A percentile compares a stretch with the other conserved stretches of the same genome.
Conservation (phyloP, 2,797 vertebrate genomes). For the Sciurus vulgaris region DNA sequence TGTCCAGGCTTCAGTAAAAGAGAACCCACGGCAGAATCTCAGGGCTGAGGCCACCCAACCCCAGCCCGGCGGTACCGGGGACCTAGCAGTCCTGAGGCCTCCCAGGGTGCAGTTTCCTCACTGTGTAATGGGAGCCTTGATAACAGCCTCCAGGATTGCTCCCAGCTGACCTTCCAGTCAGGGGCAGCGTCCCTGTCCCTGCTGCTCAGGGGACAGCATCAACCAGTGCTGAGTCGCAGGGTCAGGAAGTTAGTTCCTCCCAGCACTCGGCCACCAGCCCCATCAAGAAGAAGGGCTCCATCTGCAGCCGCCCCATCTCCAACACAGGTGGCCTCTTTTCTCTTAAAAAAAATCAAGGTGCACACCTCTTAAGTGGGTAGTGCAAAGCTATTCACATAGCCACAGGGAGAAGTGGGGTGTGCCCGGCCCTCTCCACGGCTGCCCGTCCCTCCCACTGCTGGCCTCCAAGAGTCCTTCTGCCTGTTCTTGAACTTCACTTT, state of each 20-base stretch:
- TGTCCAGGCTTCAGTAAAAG: not conserved
- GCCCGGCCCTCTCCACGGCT: too few species aligned
- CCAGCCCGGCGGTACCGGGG: too few species aligned
- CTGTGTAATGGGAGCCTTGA: not conserved
- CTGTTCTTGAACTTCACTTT: not conserved
- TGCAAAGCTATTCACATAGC: not conserved
- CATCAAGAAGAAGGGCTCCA: too few species aligned
- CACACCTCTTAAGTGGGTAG: not conserved
- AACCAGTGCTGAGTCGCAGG: accelerated
- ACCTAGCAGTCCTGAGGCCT: not conserved
- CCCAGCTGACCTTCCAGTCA: too few species aligned
- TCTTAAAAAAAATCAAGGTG: not conserved
- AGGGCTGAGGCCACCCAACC: too few species aligned
- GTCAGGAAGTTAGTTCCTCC: too few species aligned
- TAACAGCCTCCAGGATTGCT: not conserved
- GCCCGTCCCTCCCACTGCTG: not conserved
- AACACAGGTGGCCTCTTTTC: too few species aligned
- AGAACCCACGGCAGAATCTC: not conserved
- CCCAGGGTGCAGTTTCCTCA: not conserved
- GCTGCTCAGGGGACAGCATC: too few species aligned
- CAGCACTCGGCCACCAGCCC: too few species aligned
- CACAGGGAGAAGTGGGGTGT: not conserved
- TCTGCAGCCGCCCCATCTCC: too few species aligned
- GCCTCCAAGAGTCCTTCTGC: not conserved
- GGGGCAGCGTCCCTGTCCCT: too few species aligned